Conservation (phyloP, 2,113 vertebrate genomes). For the Harpagus bidentatus region DNA sequence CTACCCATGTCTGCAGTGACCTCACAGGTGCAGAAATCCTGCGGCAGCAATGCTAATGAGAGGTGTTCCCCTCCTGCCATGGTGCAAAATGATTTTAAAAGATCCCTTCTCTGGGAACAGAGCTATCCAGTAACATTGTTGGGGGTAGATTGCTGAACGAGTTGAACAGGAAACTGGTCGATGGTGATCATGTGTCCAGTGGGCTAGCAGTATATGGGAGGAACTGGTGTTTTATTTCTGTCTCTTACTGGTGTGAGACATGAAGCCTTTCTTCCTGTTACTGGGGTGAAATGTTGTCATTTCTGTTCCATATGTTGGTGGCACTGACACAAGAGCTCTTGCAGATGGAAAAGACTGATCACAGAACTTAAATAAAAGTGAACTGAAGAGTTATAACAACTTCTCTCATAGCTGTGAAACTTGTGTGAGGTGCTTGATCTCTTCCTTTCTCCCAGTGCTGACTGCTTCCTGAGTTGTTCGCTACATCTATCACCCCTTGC, state of each 20-base stretch:
- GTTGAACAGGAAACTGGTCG: not conserved
- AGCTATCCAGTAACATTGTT: fast-evolving
- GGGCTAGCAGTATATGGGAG: not conserved
- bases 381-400: not conserved
- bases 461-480: not conserved
- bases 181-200: not conserved
- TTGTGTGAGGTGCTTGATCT: not conserved
- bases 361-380: conserved; percentile 48
- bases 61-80: not conserved
- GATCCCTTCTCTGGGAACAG: not conserved
- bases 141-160: not conserved
- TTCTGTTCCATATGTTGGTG: not conserved
- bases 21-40: not conserved
- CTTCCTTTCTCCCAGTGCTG: not conserved
- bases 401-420: not conserved
- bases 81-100: not conserved
- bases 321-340: not conserved
- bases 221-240: not conserved
- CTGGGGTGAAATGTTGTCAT: not conserved
- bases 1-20: not conserved
- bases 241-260: not conserved
- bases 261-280: not conserved
- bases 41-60: not conserved
- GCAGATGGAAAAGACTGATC: conserved; percentile 6
- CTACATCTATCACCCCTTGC: not conserved